These are phyloP conservation scores for Chauna torquata DNA, from an alignment of 2,113 vertebrate species.

Conservation along the genomic window DNA sequence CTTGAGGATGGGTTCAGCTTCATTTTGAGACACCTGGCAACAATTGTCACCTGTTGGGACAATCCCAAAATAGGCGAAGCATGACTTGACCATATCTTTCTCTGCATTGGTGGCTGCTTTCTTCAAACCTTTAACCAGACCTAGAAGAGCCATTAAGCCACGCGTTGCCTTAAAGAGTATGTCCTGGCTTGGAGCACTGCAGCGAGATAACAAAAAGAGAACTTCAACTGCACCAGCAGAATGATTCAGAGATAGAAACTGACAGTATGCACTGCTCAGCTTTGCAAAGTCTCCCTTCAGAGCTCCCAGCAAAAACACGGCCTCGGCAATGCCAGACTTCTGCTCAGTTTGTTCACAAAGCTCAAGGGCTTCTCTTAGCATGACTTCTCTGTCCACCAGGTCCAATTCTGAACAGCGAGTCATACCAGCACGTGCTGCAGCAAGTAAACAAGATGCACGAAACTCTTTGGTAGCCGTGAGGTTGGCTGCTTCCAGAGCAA, in stretches of 20 bases:
- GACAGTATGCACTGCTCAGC: conserved; percentile 44
- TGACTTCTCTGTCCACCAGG: not conserved
- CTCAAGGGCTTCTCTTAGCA: conserved; percentile 69
- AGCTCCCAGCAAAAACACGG: conserved; percentile 71
- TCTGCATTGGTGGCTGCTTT: conserved; percentile 77
- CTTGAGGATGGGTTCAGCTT: conserved; percentile 72
- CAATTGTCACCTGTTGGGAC: conserved; percentile 59
- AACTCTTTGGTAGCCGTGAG: conserved; percentile 75
- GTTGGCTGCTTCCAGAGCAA: conserved; percentile 75
- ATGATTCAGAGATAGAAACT: conserved; percentile 71
- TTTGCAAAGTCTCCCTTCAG: conserved; percentile 62
- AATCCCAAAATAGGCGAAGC: conserved; percentile 83
- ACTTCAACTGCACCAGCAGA: conserved; percentile 76
- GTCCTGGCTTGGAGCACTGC: not conserved
- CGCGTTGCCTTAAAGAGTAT: conserved; percentile 47
- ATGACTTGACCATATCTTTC: conserved; percentile 81
- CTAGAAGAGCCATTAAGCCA: conserved; percentile 72
- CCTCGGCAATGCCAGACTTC: conserved; percentile 70
- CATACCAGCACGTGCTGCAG: conserved; percentile 61
- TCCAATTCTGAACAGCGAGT: not conserved
- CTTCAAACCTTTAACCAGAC: conserved; percentile 68
- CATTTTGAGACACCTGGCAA: conserved; percentile 74
- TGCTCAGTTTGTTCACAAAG: conserved; percentile 71
- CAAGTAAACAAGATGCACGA: conserved; percentile 75
- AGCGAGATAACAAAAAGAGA: conserved; percentile 54